phyloP scores from a whole-genome alignment of 2,113 vertebrate genomes.

The Stegastes partitus region DNA sequence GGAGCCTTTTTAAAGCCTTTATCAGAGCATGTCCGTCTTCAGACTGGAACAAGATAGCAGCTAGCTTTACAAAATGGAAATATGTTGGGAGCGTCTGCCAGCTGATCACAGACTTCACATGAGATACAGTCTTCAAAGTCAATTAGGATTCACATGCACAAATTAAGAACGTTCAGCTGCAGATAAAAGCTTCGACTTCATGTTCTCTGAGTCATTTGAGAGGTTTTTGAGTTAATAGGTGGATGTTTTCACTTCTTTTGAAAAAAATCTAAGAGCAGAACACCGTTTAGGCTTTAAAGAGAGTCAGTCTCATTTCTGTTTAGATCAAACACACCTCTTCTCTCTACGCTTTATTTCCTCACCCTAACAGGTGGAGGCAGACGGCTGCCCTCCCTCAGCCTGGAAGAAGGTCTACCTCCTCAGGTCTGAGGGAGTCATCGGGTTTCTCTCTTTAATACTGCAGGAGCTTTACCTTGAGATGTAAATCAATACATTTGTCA shows the following conservation, averaged over 20 bases:
- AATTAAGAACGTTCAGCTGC: conserved; percentile 9
- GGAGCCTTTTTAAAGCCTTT: conserved; percentile 58
- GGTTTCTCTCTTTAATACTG: no score
- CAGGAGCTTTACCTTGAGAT: no score
- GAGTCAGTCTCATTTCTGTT: conserved; percentile 5
- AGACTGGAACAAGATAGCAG: conserved; percentile 45
- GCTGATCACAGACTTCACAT: conserved; percentile 29
- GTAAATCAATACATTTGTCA: no score
- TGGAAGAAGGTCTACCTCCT: no score
- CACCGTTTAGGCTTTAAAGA: conserved; percentile 1
- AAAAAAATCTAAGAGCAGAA: conserved; percentile 9
- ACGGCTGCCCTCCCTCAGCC: no score
- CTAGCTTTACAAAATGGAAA: conserved; percentile 33
- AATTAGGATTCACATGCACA: background rate
- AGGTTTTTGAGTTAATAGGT: background rate
- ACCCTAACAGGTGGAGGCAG: no score
- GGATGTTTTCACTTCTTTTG: background rate
- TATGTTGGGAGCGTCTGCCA: conserved; percentile 16
- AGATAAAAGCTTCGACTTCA: background rate
- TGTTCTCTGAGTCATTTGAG: background rate
- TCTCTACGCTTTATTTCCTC: no score
- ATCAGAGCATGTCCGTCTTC: conserved; percentile 72
- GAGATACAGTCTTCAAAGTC: background rate
- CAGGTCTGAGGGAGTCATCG: no score
- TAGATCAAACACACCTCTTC: background rate